Percentiles rank a stretch among this genome's conserved stretches.
Evolutionary conservation across 1,140 invertebrate genomes (phyloP).

Genomic region (Ephestia elutella): DNA sequence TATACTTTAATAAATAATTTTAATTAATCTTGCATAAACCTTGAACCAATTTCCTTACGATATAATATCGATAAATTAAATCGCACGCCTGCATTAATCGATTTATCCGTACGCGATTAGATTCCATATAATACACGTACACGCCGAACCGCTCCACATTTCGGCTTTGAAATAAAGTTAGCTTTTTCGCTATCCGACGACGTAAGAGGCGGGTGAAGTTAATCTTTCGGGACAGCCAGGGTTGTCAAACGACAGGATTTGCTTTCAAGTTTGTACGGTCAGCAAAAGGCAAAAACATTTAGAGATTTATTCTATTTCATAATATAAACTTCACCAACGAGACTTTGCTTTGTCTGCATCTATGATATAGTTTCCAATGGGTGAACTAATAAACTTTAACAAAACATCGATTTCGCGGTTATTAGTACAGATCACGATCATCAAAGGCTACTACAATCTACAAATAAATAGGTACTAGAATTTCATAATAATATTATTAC

Average conservation of each 20-base stretch:
- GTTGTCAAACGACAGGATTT: neutral
- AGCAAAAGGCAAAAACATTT: neutral
- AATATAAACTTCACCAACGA: no score
- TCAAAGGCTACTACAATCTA: no score
- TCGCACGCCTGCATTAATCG: neutral
- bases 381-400: no score
- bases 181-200: neutral
- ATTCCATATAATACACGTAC: neutral
- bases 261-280: neutral
- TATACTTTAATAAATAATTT: no score
- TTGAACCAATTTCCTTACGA: neutral
- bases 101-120: neutral
- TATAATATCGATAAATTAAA: conserved; percentile 1
- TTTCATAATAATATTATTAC: no score
- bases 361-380: no score
- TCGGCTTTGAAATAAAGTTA: conserved; percentile 2
- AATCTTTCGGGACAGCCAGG: neutral
- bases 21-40: no score
- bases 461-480: no score
- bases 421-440: no score
- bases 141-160: neutral
- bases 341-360: no score
- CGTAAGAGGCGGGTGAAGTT: conserved; percentile 1
- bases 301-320: no score
- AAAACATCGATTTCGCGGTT: no score